Conservation (phyloP, 1,140 invertebrate genomes). For the Temnothorax curvispinosus region DNA sequence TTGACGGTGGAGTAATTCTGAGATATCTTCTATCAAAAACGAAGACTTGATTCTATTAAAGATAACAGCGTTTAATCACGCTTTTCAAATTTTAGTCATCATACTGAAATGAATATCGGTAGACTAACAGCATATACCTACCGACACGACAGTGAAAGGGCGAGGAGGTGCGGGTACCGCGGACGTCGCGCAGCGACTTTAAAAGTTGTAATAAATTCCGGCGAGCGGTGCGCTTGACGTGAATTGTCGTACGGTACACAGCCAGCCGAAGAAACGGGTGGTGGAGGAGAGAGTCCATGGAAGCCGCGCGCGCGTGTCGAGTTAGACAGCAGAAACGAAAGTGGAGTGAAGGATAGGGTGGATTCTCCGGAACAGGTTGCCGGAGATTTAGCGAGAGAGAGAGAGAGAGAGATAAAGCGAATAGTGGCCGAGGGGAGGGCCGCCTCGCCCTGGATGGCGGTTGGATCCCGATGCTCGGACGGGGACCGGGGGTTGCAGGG, state of each 20-base stretch:
- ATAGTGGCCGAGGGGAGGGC: constrained; percentile 23
- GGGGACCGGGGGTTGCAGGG: background rate
- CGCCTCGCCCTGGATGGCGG: background rate
- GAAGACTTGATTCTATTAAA: background rate
- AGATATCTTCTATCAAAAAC: background rate
- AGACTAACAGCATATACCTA: background rate
- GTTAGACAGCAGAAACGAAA: constrained; percentile 45
- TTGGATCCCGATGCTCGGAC: background rate
- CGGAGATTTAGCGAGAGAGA: constrained; percentile 41
- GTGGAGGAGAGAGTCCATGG: constrained; percentile 18
- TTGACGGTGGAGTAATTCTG: background rate
- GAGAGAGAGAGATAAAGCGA: constrained; percentile 26
- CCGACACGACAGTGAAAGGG: background rate
- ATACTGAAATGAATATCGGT: background rate
- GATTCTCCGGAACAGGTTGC: constrained; percentile 58
- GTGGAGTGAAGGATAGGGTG: constrained; percentile 53
- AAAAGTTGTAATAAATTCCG: constrained; percentile 63
- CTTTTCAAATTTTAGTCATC: constrained; percentile 3
- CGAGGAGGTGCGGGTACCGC: background rate
- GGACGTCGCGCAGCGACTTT: constrained; percentile 22
- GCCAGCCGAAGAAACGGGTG: constrained; percentile 5
- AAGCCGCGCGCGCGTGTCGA: constrained; percentile 39
- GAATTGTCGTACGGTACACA: constrained; percentile 54
- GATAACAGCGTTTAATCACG: background rate
- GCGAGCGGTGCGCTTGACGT: constrained; percentile 40